phyloP scores from a whole-genome alignment of 2,888 invertebrate genomes.

The Listrodromus nycthemerus region DNA sequence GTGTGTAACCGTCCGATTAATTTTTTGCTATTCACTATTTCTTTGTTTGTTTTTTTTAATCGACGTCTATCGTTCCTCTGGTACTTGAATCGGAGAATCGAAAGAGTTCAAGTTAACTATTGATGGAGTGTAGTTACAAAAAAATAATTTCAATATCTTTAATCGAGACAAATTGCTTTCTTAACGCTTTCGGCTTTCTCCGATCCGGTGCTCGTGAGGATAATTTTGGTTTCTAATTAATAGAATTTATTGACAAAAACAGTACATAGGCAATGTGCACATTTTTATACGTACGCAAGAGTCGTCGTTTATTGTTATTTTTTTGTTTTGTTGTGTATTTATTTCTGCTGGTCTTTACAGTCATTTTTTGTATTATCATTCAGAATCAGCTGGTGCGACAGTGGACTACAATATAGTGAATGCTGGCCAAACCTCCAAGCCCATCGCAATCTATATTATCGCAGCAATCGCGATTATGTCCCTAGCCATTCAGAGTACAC shows the following conservation, averaged over 20 bases:
- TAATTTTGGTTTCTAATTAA: neutral
- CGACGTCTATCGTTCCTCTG: slow-evolving; percentile 24
- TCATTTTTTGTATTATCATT: slow-evolving; percentile 81
- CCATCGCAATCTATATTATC: slow-evolving; percentile 81
- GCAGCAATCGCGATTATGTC: slow-evolving; percentile 81
- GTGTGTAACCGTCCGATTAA: slow-evolving; percentile 40
- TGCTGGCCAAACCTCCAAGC: slow-evolving; percentile 81
- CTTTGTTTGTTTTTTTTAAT: slow-evolving; percentile 5
- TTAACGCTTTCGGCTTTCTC: slow-evolving; percentile 34
- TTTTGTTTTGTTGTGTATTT: slow-evolving; percentile 1
- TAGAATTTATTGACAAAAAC: neutral
- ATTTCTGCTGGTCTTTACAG: slow-evolving; percentile 72
- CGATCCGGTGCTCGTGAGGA: slow-evolving; percentile 26
- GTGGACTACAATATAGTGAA: slow-evolving; percentile 79
- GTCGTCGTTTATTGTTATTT: slow-evolving; percentile 26
- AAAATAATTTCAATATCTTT: no score
- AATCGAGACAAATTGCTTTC: neutral
- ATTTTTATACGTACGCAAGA: neutral
- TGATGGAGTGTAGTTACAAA: neutral
- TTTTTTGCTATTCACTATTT: slow-evolving; percentile 43
- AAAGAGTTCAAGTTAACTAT: slow-evolving; percentile 20
- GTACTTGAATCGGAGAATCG: slow-evolving; percentile 41
- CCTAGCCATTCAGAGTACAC: slow-evolving; percentile 72
- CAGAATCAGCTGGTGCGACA: slow-evolving; percentile 81
- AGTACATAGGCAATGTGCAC: neutral